Percentiles rank a stretch among this genome's conserved stretches.
phyloP scores from a whole-genome alignment of 2,888 invertebrate genomes.

The Meiosimyza platycephala region DNA sequence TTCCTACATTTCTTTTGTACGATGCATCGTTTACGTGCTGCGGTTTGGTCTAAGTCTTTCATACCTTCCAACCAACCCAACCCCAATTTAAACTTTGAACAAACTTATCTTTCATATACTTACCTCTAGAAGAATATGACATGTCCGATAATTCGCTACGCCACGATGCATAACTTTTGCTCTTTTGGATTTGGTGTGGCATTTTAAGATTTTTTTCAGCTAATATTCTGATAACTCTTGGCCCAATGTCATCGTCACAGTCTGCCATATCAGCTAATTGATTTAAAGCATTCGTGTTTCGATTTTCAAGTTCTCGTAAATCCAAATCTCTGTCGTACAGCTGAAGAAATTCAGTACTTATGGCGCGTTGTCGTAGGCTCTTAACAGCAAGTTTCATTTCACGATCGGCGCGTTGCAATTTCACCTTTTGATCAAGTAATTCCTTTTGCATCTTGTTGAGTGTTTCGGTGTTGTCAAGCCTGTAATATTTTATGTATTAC shows the following conservation, averaged over 20 bases:
- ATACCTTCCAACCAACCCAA: too few relatives aligned
- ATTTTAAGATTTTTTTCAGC: conserved; percentile 61
- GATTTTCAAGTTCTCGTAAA: conserved; percentile 71
- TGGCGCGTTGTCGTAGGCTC: conserved; percentile 54
- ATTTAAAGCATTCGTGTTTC: conserved; percentile 71
- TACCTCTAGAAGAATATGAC: conserved; percentile 53
- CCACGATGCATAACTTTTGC: conserved; percentile 56
- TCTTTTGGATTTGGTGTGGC: conserved; percentile 58
- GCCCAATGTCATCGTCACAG: conserved; percentile 54
- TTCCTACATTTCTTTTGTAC: too few relatives aligned
- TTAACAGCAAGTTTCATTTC: conserved; percentile 60
- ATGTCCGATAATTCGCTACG: conserved; percentile 55
- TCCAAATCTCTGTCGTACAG: conserved; percentile 68
- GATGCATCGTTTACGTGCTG: too few relatives aligned
- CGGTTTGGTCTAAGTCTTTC: too few relatives aligned
- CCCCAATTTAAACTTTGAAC: too few relatives aligned
- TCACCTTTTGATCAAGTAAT: conserved; percentile 61
- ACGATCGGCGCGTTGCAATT: conserved; percentile 63
- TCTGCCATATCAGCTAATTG: conserved; percentile 70
- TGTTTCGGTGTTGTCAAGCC: conserved; percentile 57
- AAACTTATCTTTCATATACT: background rate
- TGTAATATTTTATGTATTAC: conserved; percentile 28
- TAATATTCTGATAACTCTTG: conserved; percentile 58
- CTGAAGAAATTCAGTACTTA: conserved; percentile 54
- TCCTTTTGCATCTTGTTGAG: conserved; percentile 62